Conservation (phyloP, 2,797 vertebrate species). For the Malacoraja senta region DNA sequence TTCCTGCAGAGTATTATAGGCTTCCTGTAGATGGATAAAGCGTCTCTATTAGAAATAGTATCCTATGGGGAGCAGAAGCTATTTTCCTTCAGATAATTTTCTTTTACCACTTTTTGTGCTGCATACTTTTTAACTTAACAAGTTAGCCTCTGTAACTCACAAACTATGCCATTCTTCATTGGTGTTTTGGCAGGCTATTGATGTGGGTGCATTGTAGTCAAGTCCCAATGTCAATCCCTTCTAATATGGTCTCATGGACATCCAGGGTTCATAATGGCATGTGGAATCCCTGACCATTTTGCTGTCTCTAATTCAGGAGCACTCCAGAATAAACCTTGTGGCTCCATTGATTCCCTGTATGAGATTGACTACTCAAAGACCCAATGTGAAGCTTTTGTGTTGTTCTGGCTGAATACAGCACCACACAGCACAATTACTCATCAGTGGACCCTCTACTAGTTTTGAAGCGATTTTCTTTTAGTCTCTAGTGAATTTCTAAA, state of each 20-base stretch:
- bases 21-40: neutral
- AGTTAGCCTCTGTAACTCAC: neutral
- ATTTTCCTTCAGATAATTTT: neutral
- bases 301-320: neutral
- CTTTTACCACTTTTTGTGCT: neutral
- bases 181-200: neutral
- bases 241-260: neutral
- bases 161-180: neutral
- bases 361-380: neutral
- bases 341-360: neutral
- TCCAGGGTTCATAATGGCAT: neutral
- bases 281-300: neutral
- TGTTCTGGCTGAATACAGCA: neutral
- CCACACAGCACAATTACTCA: neutral
- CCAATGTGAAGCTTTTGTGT: neutral
- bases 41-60: neutral
- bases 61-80: neutral
- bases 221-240: neutral
- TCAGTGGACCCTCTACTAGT: neutral
- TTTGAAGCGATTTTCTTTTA: conserved; percentile 8
- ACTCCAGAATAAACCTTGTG: neutral
- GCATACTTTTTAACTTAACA: neutral
- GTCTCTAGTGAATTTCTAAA: neutral
- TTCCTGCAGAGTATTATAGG: neutral
- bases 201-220: neutral